These are phyloP conservation scores for Pocillopora grandis DNA, from an alignment of 92 coral and sea anemone species.

Conservation along the genomic window DNA sequence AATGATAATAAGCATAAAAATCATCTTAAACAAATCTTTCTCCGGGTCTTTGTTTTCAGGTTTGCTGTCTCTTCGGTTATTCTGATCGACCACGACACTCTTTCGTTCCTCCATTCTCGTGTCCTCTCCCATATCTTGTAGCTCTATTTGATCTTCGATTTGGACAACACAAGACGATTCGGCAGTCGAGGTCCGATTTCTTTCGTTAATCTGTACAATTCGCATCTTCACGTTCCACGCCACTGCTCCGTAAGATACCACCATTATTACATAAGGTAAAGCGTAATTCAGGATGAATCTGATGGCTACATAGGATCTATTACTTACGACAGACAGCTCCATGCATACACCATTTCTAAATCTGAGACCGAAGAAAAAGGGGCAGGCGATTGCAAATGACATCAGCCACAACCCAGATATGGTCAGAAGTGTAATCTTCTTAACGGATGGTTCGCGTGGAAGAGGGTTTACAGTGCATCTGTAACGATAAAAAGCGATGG, in stretches of 20 bases:
- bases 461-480: conserved; percentile 29
- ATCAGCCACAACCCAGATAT: conserved; percentile 44
- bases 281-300: conserved; percentile 44
- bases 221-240: conserved; percentile 25
- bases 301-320: too few species aligned
- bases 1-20: conserved; percentile 35
- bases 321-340: conserved; percentile 1
- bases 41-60: conserved; percentile 34
- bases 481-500: conserved; percentile 57
- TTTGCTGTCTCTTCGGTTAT: neutral
- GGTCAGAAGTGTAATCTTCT: conserved; percentile 5
- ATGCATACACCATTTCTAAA: neutral
- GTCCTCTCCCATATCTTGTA: neutral
- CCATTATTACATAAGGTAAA: conserved; percentile 54
- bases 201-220: neutral
- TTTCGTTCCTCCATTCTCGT: neutral
- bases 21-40: conserved; percentile 60
- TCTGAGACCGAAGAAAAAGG: conserved; percentile 38
- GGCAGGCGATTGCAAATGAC: conserved; percentile 34
- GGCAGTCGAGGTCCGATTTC: neutral
- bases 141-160: neutral
- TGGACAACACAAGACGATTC: conserved; percentile 5
- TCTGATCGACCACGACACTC: neutral
- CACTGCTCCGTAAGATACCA: conserved; percentile 59
- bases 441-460: neutral